Conservation (phyloP, 1,140 invertebrate species). For the Apis laboriosa region DNA sequence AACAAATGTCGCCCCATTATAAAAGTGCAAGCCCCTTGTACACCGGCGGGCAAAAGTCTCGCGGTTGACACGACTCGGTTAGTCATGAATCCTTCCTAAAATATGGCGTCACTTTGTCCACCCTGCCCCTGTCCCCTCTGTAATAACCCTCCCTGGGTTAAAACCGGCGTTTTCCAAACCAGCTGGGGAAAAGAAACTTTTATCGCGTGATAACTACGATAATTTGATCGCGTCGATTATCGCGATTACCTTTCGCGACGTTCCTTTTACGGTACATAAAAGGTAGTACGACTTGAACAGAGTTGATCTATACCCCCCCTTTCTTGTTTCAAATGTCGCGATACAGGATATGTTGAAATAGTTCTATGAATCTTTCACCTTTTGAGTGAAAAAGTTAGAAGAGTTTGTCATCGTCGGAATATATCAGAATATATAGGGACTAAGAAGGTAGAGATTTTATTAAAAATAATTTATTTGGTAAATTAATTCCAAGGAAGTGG, state of each 20-base stretch:
- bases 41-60: slow-evolving; percentile 25
- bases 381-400: no score
- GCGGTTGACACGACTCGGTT: slow-evolving; percentile 45
- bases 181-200: background rate
- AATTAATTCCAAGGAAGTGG: no score
- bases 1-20: slow-evolving; percentile 53
- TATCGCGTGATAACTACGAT: background rate
- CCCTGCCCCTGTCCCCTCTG: slow-evolving; percentile 40
- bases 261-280: no score
- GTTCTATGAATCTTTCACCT: no score
- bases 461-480: no score
- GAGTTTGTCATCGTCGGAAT: no score
- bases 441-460: no score
- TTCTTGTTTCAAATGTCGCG: no score
- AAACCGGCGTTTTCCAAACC: slow-evolving; percentile 1
- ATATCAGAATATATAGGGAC: no score
- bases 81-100: slow-evolving; percentile 58
- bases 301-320: no score
- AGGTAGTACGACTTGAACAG: no score
- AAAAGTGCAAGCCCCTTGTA: slow-evolving; percentile 31
- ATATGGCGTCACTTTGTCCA: slow-evolving; percentile 62
- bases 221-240: background rate
- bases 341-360: no score
- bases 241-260: background rate
- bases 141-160: slow-evolving; percentile 54